Conservation (phyloP, 2,113 vertebrate species). For the Zosterops lateralis region DNA sequence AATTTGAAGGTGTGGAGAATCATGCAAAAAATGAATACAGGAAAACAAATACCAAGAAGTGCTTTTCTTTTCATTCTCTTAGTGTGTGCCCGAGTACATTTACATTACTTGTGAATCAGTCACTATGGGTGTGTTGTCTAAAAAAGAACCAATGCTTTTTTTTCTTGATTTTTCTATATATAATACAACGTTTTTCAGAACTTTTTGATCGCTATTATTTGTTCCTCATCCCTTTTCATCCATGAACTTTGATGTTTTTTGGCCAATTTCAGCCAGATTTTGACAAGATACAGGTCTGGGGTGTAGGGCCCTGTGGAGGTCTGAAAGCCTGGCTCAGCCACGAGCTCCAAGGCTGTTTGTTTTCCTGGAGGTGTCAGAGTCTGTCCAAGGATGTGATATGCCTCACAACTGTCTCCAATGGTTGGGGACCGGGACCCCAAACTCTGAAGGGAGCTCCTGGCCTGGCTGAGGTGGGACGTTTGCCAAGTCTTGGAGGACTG, state of each 20-base stretch:
- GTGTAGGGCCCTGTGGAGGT: not conserved
- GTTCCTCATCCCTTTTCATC: not conserved
- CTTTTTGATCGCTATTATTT: not conserved
- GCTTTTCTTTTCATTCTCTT: not conserved
- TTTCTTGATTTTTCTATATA: not conserved
- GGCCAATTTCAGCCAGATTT: not conserved
- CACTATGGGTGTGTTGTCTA: not conserved
- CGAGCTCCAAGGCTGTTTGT: not conserved
- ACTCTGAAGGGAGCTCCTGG: no score
- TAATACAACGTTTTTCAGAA: not conserved
- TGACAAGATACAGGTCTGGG: not conserved
- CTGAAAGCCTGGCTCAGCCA: not conserved
- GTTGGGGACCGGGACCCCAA: no score
- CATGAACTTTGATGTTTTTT: not conserved
- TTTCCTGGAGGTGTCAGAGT: not conserved
- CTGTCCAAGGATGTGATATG: no score
- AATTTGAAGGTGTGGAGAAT: not conserved
- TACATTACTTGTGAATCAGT: not conserved
- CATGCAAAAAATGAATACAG: not conserved
- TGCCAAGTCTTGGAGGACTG: no score
- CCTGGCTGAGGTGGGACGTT: no score
- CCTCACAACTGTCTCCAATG: no score
- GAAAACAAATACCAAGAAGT: not conserved
- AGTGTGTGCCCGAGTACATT: not conserved
- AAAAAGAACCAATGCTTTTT: not conserved